Evolutionary conservation across 1,140 invertebrate species (phyloP), one percentile per base, ranked within the genome.

Genomic region (Leptoteleia sp.): DNA sequence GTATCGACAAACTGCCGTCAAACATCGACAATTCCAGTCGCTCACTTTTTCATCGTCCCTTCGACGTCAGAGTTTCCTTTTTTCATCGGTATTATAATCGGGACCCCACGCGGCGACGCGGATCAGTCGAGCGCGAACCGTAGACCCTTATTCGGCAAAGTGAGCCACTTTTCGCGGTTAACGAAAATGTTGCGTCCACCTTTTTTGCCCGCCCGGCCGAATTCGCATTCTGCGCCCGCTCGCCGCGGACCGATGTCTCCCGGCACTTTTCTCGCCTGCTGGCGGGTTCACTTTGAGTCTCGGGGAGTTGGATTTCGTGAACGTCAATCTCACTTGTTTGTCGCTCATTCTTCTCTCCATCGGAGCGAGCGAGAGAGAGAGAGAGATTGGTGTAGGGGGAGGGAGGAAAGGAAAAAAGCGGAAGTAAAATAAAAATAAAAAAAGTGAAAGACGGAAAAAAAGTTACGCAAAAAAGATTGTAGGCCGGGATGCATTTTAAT

Each of bases 31-130:
- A 43, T 16, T 16, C n/a, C 35, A 16, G 13, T 55, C 70, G 35
- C 59, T 73, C 35, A 68, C 67, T 52, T 81, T 80, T 81, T 80
- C 38, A 8, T 55, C 52, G 19, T 52, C 78, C 76, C 76, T 81
- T 80, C 16, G 37, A 79, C 64, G 68, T 81, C 78, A 82, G n/a
- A n/a, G 76, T 80, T 70, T 76, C 62, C 68, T 82, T 82, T n/a
- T n/a, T 81, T 65, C 55, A 79, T 27, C 42, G 76, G 54, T 48
- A 80, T 76, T 67, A 54, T 43, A 75, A 67, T 70, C 76, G 64
- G 70, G 85, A 85, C 85, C 86, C 84, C 85, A 85, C 86, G 81
- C 83, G 50, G 84, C 80, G 86, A 79, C 76, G 67, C 76, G 85
- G 84, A 79, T 87, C 86, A 86, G 81, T 81, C 55, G 80, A 82